Conservation (phyloP, 2,888 invertebrate genomes). For the Athripsodes cinereus region DNA sequence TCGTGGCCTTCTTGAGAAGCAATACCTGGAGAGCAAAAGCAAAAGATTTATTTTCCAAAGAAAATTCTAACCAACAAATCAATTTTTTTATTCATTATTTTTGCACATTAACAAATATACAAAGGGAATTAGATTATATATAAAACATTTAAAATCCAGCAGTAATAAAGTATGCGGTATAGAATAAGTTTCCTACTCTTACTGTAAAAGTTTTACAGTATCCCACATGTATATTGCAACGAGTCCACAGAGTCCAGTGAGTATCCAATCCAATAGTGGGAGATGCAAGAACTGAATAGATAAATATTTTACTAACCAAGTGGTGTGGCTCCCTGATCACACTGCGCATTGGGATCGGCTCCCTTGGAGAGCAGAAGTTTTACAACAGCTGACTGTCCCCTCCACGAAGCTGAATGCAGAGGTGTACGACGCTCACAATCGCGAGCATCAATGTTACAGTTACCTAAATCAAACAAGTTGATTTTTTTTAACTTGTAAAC, state of each 20-base stretch:
- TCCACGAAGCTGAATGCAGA: slow-evolving; percentile 93
- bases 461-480: slow-evolving; percentile 42
- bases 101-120: no score
- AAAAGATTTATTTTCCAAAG: background rate
- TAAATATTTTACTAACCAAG: slow-evolving; percentile 49
- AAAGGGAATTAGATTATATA: no score
- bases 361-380: slow-evolving; percentile 72
- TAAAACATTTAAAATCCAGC: no score
- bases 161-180: background rate
- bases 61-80: background rate
- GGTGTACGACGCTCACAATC: slow-evolving; percentile 86
- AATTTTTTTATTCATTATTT: background rate
- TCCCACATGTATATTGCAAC: no score
- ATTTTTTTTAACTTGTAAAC: background rate
- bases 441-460: slow-evolving; percentile 80
- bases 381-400: slow-evolving; percentile 83
- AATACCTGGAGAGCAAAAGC: slow-evolving; percentile 56
- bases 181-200: background rate
- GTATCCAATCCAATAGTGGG: background rate
- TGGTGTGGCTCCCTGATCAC: slow-evolving; percentile 94
- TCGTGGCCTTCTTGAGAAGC: slow-evolving; percentile 96
- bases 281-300: background rate
- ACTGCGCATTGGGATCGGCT: slow-evolving; percentile 81
- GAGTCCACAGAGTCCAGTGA: no score
- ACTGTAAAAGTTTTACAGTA: background rate